These are phyloP conservation scores for Resseliella maxima DNA, from an alignment of 2,888 invertebrate species.

Conservation along the genomic window DNA sequence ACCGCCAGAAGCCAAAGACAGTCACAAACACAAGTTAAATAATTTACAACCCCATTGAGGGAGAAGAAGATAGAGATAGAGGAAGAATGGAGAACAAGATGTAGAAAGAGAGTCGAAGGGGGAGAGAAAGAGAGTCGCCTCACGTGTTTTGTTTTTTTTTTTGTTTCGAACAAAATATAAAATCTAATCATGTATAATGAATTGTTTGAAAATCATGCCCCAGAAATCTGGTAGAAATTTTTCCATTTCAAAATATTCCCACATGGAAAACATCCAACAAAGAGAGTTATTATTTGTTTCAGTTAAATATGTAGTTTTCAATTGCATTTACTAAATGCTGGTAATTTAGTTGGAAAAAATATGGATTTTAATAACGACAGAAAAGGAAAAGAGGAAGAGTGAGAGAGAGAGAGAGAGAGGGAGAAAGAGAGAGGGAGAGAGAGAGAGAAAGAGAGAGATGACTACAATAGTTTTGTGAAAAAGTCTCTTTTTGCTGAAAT, in stretches of 20 bases:
- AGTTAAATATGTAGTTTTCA: no score
- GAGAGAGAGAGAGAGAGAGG: no score
- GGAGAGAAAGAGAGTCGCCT: background rate
- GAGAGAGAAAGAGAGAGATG: no score
- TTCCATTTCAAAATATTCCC: background rate
- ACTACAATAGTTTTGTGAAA: no score
- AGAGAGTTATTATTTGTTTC: no score
- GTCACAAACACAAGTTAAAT: background rate
- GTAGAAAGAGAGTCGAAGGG: no score
- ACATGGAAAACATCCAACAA: no score
- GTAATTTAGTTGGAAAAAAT: background rate
- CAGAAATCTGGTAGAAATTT: background rate
- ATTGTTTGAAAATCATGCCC: background rate
- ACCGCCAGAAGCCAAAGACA: background rate
- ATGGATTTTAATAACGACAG: background rate
- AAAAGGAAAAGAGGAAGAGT: no score
- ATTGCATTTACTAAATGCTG: background rate
- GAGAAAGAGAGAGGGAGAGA: no score
- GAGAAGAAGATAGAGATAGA: no score
- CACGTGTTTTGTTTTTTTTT: background rate
- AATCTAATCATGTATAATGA: background rate
- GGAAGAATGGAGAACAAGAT: no score
- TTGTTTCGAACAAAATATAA: background rate
- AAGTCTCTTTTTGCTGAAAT: background rate
- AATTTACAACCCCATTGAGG: background rate